Evolutionary conservation across 2,888 invertebrate genomes (phyloP).

Genomic region (Drosophila helvetica): DNA sequence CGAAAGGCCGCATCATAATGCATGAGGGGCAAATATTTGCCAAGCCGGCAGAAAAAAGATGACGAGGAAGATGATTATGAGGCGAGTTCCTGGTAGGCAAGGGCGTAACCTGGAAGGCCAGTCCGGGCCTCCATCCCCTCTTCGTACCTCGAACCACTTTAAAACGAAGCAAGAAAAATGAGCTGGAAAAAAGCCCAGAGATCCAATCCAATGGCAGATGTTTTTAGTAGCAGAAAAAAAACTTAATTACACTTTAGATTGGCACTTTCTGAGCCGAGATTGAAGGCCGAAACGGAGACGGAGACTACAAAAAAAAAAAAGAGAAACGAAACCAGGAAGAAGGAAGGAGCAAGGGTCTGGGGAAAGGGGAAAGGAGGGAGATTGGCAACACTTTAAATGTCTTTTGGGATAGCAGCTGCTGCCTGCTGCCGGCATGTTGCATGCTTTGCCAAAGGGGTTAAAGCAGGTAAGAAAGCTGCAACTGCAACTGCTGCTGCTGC

Average conservation of each 20-base stretch:
- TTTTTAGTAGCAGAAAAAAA: conserved; percentile 56
- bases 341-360: neutral
- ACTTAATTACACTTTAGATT: conserved; percentile 71
- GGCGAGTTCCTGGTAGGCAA: conserved; percentile 60
- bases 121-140: neutral
- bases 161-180: conserved; percentile 40
- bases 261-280: conserved; percentile 65
- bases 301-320: neutral
- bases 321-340: conserved; percentile 4
- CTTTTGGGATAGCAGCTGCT: conserved; percentile 38
- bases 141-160: conserved; percentile 57
- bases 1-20: conserved; percentile 34
- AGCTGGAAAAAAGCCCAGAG: neutral
- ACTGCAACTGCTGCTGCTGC: conserved; percentile 47
- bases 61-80: conserved; percentile 28
- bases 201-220: conserved; percentile 64
- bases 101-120: conserved; percentile 61
- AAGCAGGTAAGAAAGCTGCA: conserved; percentile 63
- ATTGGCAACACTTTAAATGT: conserved; percentile 29
- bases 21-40: conserved; percentile 67
- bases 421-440: conserved; percentile 15
- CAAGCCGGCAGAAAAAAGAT: conserved; percentile 36
- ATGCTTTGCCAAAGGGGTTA: conserved; percentile 15
- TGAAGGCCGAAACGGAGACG: conserved; percentile 62
- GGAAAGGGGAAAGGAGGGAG: neutral